These are phyloP conservation scores for Empidonax alnorum DNA, from an alignment of 2,113 vertebrate genomes.

Conservation along the genomic window DNA sequence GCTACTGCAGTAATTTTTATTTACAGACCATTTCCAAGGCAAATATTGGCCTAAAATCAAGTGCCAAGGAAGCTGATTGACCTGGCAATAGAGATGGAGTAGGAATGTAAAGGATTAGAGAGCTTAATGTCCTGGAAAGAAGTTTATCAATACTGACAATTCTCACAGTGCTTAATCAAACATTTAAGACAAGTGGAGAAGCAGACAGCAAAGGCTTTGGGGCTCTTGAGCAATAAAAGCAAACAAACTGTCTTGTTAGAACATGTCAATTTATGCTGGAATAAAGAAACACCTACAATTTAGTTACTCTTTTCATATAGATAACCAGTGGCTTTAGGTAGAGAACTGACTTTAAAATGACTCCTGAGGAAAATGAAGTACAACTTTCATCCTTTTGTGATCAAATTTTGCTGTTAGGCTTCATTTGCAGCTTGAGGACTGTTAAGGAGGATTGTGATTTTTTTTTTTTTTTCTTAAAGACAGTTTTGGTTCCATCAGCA, in stretches of 20 bases:
- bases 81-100: slow-evolving; percentile 42
- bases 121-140: slow-evolving; percentile 75
- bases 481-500: background rate
- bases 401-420: background rate
- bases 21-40: slow-evolving; percentile 20
- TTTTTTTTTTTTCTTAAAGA: background rate
- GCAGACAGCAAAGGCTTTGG: slow-evolving; percentile 58
- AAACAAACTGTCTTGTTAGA: slow-evolving; percentile 74
- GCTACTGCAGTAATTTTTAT: slow-evolving; percentile 15
- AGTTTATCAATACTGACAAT: slow-evolving; percentile 79
- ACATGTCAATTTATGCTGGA: slow-evolving; percentile 72
- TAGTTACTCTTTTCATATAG: slow-evolving; percentile 45
- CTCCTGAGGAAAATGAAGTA: background rate
- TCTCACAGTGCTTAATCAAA: slow-evolving; percentile 80
- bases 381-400: background rate
- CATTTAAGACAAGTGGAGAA: slow-evolving; percentile 72
- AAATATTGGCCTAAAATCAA: slow-evolving; percentile 58
- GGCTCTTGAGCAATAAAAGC: slow-evolving; percentile 66
- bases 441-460: background rate
- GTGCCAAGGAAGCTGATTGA: slow-evolving; percentile 20
- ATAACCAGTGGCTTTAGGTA: background rate
- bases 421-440: background rate
- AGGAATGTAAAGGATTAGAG: slow-evolving; percentile 77
- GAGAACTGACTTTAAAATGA: background rate
- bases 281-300: slow-evolving; percentile 35